A percentile compares a stretch with the other conserved stretches of the same genome.
Conservation (phyloP, 1,140 invertebrate genomes). For the Pinna nobilis region DNA sequence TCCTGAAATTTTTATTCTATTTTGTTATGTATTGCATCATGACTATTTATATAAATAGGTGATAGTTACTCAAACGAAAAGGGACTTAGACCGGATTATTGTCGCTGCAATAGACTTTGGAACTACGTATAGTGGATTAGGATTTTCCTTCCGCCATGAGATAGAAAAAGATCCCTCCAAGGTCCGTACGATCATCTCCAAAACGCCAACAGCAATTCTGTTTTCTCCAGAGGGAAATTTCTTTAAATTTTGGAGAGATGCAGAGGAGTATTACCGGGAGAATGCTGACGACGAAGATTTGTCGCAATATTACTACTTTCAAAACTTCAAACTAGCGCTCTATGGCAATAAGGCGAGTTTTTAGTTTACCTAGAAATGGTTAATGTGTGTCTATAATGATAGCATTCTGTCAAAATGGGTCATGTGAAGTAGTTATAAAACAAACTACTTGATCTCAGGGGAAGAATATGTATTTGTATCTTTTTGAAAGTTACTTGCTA, state of each 20-base stretch:
- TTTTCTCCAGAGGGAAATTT: neutral
- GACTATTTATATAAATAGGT: too few relatives aligned
- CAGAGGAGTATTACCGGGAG: neutral
- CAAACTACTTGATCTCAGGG: neutral
- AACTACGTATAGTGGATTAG: conserved; percentile 4
- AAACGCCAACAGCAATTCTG: conserved; percentile 1
- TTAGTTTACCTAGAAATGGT: too few relatives aligned
- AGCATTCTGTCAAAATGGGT: too few relatives aligned
- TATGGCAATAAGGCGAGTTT: conserved; percentile 1
- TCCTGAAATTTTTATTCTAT: too few relatives aligned
- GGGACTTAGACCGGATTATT: too few relatives aligned
- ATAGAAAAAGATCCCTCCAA: neutral
- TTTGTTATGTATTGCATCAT: too few relatives aligned
- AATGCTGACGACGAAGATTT: neutral
- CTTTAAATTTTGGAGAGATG: neutral
- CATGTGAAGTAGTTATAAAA: too few relatives aligned
- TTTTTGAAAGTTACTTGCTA: neutral
- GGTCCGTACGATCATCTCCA: conserved; percentile 10
- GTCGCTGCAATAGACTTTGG: conserved; percentile 6
- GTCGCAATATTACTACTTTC: conserved; percentile 2
- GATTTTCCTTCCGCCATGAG: neutral
- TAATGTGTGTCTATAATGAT: too few relatives aligned
- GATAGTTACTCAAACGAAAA: too few relatives aligned
- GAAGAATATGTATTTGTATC: neutral
- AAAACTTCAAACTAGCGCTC: conserved; percentile 12